A percentile compares a stretch with the other conserved stretches of the same genome.
Evolutionary conservation across 2,888 invertebrate genomes (phyloP).

Genomic region (Zelleria hepariella): DNA sequence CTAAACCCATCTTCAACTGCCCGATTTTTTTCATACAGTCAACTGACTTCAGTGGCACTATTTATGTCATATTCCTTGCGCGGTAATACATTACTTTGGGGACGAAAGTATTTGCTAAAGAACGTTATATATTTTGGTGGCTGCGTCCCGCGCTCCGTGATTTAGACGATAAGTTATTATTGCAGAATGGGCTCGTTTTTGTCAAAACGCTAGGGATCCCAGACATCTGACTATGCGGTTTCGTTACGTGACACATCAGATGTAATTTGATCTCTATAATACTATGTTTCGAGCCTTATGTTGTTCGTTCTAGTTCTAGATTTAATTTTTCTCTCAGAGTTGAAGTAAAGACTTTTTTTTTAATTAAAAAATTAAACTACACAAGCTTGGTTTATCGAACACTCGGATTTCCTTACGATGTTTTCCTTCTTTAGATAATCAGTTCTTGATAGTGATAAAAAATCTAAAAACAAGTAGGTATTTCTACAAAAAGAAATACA

Average conservation of each 20-base stretch:
- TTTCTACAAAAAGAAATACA: too few relatives aligned
- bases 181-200: slow-evolving; percentile 13
- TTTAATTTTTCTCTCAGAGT: too few relatives aligned
- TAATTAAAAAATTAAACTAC: not conserved
- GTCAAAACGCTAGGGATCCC: not conserved
- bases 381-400: not conserved
- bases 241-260: not conserved
- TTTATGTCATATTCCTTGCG: slow-evolving; percentile 66
- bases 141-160: slow-evolving; percentile 39
- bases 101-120: slow-evolving; percentile 56
- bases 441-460: too few relatives aligned
- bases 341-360: too few relatives aligned
- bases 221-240: not conserved
- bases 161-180: slow-evolving; percentile 39
- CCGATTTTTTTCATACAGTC: slow-evolving; percentile 66
- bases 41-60: slow-evolving; percentile 68
- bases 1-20: slow-evolving; percentile 53
- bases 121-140: slow-evolving; percentile 50
- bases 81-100: slow-evolving; percentile 64
- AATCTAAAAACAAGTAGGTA: too few relatives aligned
- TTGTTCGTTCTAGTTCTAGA: too few relatives aligned
- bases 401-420: not conserved
- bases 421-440: too few relatives aligned
- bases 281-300: too few relatives aligned
- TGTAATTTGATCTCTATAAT: too few relatives aligned